Base-by-base conservation (phyloP, 2,888 invertebrate genomes). In the Dryomyza anilis region DNA sequence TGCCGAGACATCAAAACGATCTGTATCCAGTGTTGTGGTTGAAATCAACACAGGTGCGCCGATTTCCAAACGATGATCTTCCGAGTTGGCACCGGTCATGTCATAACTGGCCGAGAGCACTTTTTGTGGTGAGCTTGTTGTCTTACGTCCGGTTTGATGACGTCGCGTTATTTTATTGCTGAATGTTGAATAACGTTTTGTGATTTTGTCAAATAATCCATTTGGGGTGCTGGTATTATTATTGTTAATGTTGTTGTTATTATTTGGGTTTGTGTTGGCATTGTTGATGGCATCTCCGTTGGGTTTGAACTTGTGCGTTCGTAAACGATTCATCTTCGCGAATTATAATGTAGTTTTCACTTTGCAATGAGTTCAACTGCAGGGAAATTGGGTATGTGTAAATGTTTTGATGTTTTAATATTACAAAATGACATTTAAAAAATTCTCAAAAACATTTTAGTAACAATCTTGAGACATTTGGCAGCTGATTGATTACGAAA, bases 1-100 rank as follows among this genome's bases (percentile, higher is more conserved):
- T 65, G 78, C 79, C 1, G 77, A 78, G 7, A 79, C 81, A 48
- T 80, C 78, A 36, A 80, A 76, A 16, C 75, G 78, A 71, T 83
- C 83, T 2, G 80, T 74, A 68, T 82, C 81, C 65, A 83, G 61
- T 0, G 80, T 81, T 16, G 83, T 83, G 3, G 82, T 82, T 6
- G 83, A 83, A 69, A 83, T 83, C 12, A 83, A 52, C 2, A 83
- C 67, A 1, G 83, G 83, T 5, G 82, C 83, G 7, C 83, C 83
- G 27, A 83, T 83, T 69, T 83, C 83, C 21, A 80, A 67, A 5
- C 81, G 80, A 70, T 82, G 81, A 70, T 83, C 83, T 14, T 83
- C 83, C 3, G 80, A 80, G 48, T 80, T 71, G 52, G 76, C 70
- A 8, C 83, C 83, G 19, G 78, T 81, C 83, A 83, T 83, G 67